A percentile compares a stretch with the other conserved stretches of the same genome.
Conservation (phyloP, 2,888 invertebrate species). For the Drosophila parthenogenetica region DNA sequence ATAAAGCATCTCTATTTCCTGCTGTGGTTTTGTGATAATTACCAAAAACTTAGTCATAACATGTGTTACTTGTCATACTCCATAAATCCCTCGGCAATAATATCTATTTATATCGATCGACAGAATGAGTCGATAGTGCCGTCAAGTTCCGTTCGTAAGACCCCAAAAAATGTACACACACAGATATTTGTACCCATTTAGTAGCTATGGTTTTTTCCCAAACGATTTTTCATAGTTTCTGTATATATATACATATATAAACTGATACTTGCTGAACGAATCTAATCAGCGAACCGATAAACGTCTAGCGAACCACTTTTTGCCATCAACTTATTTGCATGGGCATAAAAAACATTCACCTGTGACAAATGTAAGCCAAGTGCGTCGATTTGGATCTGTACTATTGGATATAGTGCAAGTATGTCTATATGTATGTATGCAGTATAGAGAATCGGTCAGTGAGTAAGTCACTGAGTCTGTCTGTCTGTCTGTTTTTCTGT, state of each 20-base stretch:
- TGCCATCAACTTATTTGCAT: conserved; percentile 43
- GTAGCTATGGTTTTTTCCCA: conserved; percentile 24
- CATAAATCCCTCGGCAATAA: conserved; percentile 36
- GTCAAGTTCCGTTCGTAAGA: conserved; percentile 38
- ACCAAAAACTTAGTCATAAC: conserved; percentile 42
- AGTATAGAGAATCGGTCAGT: conserved; percentile 8
- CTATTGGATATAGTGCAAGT: conserved; percentile 4
- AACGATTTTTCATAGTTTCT: conserved; percentile 22
- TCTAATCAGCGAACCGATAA: conserved; percentile 56
- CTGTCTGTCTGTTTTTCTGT: neutral
- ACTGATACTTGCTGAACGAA: conserved; percentile 18
- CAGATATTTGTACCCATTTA: conserved; percentile 20
- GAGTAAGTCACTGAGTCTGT: neutral
- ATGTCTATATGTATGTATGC: neutral
- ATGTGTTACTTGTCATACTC: conserved; percentile 18
- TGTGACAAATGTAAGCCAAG: conserved; percentile 40
- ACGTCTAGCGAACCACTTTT: conserved; percentile 12
- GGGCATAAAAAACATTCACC: conserved; percentile 18
- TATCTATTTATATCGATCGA: conserved; percentile 42
- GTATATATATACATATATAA: neutral
- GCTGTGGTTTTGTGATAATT: neutral
- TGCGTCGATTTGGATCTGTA: conserved; percentile 26
- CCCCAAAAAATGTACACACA: conserved; percentile 13
- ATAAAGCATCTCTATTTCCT: neutral
- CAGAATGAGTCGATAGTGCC: conserved; percentile 45